Evolutionary conservation across 1,140 invertebrate species (phyloP), one percentile per base, ranked within the genome.

Genomic region (Lordiphosa clarofinis): DNA sequence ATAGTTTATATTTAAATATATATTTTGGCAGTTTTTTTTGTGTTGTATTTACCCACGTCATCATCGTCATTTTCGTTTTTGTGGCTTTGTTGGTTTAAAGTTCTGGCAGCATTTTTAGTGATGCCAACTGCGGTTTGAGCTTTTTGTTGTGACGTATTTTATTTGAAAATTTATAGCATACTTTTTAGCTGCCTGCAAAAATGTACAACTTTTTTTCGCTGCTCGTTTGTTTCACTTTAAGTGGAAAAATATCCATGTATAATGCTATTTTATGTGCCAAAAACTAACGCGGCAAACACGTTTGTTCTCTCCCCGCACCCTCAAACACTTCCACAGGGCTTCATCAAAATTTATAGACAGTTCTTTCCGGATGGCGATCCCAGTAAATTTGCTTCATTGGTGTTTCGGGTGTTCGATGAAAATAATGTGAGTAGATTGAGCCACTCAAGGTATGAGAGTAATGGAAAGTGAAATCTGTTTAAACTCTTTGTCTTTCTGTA

Each of bases 341-440:
- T 99, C 91, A 97, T 99, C 89, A 98, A 96, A 91, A 99, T 99
- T 88, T 99, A 99, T 92, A 97, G 98, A 91, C 97, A 99, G 90
- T 99, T 99, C 91, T 99, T 99, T 90, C 97, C 98, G 39, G 95
- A 98, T 92, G 97, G 97, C 61, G 97, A 99, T 91, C 97, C 98
- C 19, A 97, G 96, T 71, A 98, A 98, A 91, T 99, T 99, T 90
- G 97, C 98, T 5, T 95, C 96, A 9, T 92, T 98, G 78, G 97
- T 99, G 12, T 99, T 99, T 91, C 94, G 97, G 88, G 98, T 99
- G n/a, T 99, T 99, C 90, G 98, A 99, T 89, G 96, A 98, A 91
- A 99, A 99, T 89, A 98, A 98, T 90, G 97, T 99, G 91, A 94
- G 94, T 93, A 86, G 11, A 12, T 35, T 10, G 10, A 10, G 11